Base-by-base conservation (phyloP, 2,113 vertebrate genomes). In the Laticauda laticaudata region DNA sequence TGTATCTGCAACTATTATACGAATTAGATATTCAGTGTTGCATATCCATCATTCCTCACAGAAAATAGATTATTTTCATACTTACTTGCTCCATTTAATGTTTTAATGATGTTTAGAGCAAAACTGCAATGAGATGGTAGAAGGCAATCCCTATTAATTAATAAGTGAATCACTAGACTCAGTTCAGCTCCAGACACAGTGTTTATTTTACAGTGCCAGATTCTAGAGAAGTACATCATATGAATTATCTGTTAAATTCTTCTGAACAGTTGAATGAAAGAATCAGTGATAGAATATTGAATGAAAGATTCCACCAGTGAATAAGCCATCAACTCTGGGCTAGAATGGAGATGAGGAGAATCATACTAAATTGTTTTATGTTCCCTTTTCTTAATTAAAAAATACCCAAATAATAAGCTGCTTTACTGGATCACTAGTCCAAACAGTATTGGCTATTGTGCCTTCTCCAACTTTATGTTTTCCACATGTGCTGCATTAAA, bases 11-110 rank as follows among this genome's bases (percentile, higher is more conserved):
- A 81, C 34, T 21, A 9, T 43, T 81, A 39, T 81, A 43, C 9
- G 20, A 81, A 85, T 56, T 92, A 93, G 94, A 90, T 45, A 26
- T 55, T 92, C 87, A 29, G 3, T 20, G 87, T 57, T 34, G 90
- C 0, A 4, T 91, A 94, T 45, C 91, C 90, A 54, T 91, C 56
- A 94, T 88, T 29, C 53, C 18, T 43, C 69, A 0, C 69, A 18
- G 69, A 92, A 61, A 26, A 85, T 2, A 89, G 92, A 34, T 90
- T 5, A 92, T 0, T 0, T 26, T 87, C 54, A 90, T 34, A 29
- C 61, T 92, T 81, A 20, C 20, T 45, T 56, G 12, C 88, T 1
- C 29, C 61, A 51, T 81, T 91, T 0, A 91, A 90, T 43, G 75
- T 69, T 53, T 0, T 87, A 88, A 92, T 29, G 64, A 18, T 53